Evolutionary conservation across 2,888 invertebrate species (phyloP).

Genomic region (Margaritifera margaritifera): DNA sequence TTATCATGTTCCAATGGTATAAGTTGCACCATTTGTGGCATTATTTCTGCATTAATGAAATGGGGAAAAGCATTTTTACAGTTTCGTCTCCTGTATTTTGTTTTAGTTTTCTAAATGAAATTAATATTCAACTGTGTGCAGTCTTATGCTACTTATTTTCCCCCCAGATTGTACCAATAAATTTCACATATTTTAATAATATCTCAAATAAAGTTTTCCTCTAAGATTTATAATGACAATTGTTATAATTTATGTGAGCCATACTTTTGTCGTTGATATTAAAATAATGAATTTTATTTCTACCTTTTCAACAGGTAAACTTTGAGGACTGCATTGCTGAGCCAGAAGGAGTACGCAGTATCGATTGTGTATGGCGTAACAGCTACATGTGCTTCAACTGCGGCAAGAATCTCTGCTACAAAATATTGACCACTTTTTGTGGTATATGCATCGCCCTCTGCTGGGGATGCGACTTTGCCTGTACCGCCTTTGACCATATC

Average conservation of each 20-base stretch:
- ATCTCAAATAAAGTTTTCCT: no score
- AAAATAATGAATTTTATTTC: no score
- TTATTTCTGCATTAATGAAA: no score
- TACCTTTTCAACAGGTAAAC: conserved; percentile 8
- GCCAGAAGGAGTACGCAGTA: conserved; percentile 54
- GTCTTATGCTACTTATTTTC: not conserved
- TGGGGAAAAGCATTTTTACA: no score
- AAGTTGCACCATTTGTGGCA: no score
- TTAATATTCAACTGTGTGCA: not conserved
- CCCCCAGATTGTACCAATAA: no score
- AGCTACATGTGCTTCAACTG: conserved; percentile 78
- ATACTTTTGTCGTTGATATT: no score
- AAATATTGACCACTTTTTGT: conserved; percentile 79
- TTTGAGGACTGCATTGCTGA: conserved; percentile 42
- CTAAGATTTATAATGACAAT: no score
- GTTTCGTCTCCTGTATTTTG: no score
- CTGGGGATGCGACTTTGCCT: conserved; percentile 69
- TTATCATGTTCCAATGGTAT: no score
- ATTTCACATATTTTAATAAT: no score
- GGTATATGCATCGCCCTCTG: conserved; percentile 81
- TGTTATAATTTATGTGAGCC: no score
- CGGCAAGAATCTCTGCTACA: conserved; percentile 81
- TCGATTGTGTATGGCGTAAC: conserved; percentile 82
- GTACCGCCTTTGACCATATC: conserved; percentile 77
- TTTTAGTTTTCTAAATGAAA: not conserved